A percentile compares a stretch with the other conserved stretches of the same genome.
Evolutionary conservation across 2,797 vertebrate species (phyloP).

Genomic region (Aselliscus stoliczkanus): DNA sequence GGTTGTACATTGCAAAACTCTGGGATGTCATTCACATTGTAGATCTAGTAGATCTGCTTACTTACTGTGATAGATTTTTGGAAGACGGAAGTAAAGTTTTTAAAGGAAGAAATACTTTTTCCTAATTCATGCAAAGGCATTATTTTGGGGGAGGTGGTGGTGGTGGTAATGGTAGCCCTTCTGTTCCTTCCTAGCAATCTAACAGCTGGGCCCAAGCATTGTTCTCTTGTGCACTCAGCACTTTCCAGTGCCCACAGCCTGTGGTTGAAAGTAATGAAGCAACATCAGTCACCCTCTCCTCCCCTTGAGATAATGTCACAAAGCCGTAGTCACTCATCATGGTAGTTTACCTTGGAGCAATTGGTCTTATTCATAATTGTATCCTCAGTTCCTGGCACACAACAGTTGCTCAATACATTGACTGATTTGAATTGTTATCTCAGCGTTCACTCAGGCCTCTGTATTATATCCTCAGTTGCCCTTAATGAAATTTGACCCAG

Average conservation of each 20-base stretch:
- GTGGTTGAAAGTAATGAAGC: background rate
- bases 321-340: background rate
- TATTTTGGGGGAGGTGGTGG: accelerated
- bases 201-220: background rate
- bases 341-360: background rate
- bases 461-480: background rate
- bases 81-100: background rate
- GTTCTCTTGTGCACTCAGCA: background rate
- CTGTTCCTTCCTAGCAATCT: background rate
- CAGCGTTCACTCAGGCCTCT: background rate
- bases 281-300: background rate
- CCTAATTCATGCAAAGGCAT: background rate
- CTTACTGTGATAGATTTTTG: background rate
- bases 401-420: background rate
- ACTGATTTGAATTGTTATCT: background rate
- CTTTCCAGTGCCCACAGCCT: background rate
- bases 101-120: background rate
- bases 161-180: background rate
- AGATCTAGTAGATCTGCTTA: background rate
- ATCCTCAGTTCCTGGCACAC: background rate
- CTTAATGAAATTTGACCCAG: background rate
- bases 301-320: background rate
- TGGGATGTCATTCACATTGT: background rate
- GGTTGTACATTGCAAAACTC: background rate
- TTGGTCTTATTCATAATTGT: background rate